Conservation (phyloP, 2,113 vertebrate genomes). For the Sylvicapra grimmia region DNA sequence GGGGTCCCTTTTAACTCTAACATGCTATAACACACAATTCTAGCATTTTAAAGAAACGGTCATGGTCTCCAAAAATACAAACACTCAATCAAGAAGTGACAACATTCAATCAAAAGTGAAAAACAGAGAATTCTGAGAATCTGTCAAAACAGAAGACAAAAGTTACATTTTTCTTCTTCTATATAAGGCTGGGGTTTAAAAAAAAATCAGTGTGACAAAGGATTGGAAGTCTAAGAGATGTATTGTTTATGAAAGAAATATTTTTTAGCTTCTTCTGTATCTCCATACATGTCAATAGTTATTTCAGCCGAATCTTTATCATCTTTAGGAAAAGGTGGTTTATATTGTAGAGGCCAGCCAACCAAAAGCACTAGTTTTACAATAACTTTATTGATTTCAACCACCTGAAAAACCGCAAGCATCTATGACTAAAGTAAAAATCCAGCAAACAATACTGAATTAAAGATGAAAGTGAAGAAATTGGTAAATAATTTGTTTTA, state of each 20-base stretch:
- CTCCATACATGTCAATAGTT: neutral
- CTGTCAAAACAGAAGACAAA: neutral
- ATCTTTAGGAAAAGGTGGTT: neutral
- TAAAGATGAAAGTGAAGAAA: neutral
- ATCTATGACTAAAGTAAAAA: neutral
- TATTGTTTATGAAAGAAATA: neutral
- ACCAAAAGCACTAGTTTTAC: neutral
- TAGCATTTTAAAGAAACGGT: neutral
- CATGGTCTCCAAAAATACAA: neutral
- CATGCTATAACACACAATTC: neutral
- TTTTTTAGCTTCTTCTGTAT: neutral
- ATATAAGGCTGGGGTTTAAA: neutral
- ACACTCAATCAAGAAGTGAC: neutral
- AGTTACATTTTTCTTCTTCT: neutral
- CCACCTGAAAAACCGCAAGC: neutral
- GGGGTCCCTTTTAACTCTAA: neutral
- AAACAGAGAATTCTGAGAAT: neutral
- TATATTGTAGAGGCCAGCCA: neutral
- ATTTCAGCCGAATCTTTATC: neutral
- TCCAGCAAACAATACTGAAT: neutral
- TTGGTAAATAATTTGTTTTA: neutral
- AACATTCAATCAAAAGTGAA: neutral
- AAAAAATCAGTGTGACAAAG: neutral
- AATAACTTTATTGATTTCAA: neutral
- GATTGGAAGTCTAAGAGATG: neutral